Conservation (phyloP, 1,140 invertebrate genomes). For the Pseudachorutes palmiensis region DNA sequence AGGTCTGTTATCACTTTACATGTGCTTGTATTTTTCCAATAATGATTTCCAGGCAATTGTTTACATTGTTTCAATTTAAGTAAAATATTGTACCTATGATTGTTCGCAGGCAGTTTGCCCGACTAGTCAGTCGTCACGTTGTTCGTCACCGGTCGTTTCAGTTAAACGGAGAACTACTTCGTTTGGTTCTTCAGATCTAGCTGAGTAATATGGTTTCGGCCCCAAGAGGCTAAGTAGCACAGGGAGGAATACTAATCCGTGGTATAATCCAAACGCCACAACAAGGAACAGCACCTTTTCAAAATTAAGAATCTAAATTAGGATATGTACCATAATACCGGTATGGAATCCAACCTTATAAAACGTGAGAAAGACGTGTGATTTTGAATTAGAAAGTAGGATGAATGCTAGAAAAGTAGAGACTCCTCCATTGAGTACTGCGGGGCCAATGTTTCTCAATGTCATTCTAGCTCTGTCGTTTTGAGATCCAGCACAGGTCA, state of each 20-base stretch:
- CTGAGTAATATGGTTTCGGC: not conserved
- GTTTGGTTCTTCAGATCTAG: not conserved
- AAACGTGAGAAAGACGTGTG: slow-evolving; percentile 72
- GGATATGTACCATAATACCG: not conserved
- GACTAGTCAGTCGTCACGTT: too few relatives aligned
- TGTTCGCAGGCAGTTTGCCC: too few relatives aligned
- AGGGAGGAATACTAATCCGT: slow-evolving; percentile 65
- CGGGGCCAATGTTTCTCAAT: slow-evolving; percentile 65
- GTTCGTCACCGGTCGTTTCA: too few relatives aligned
- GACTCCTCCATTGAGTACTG: slow-evolving; percentile 69
- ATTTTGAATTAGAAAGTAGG: slow-evolving; percentile 59
- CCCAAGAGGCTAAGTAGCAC: slow-evolving; percentile 65
- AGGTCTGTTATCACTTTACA: too few relatives aligned
- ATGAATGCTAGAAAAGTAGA: slow-evolving; percentile 69
- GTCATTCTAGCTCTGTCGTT: slow-evolving; percentile 57
- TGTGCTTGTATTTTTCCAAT: too few relatives aligned
- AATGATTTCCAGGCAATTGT: too few relatives aligned
- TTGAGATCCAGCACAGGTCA: slow-evolving; percentile 52
- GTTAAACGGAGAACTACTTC: too few relatives aligned
- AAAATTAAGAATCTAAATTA: not conserved
- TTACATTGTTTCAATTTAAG: too few relatives aligned
- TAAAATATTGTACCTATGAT: too few relatives aligned
- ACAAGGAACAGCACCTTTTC: slow-evolving; percentile 62
- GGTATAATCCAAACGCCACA: slow-evolving; percentile 63
- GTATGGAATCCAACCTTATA: slow-evolving; percentile 53